Evolutionary conservation across 2,888 invertebrate genomes (phyloP).

Genomic region (Philhelius pedissequus): DNA sequence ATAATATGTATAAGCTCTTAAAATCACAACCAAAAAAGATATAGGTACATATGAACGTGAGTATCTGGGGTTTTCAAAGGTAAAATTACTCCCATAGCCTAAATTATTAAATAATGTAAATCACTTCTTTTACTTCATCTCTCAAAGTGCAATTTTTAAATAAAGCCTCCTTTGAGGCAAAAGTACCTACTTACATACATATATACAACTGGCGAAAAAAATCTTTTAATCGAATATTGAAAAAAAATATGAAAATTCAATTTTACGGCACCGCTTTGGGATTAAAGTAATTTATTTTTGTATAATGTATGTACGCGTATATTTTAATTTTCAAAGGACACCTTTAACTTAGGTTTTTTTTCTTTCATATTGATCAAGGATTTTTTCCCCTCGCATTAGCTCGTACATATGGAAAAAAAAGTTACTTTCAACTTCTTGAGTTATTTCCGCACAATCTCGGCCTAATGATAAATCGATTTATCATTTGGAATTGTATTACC

Average conservation of each 20-base stretch:
- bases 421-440: background rate
- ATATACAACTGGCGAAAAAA: no score
- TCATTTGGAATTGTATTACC: conserved; percentile 6
- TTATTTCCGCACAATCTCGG: background rate
- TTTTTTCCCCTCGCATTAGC: background rate
- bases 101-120: no score
- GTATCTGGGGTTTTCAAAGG: no score
- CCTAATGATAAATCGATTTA: conserved; percentile 29
- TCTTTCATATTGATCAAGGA: background rate
- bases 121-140: no score
- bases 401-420: background rate
- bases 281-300: conserved; percentile 1
- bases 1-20: no score
- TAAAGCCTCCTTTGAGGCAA: no score
- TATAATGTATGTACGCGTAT: background rate
- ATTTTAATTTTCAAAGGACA: conserved; percentile 1
- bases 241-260: conserved; percentile 16
- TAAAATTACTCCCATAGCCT: no score
- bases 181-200: no score
- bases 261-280: background rate
- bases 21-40: no score
- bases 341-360: background rate
- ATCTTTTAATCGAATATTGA: background rate
- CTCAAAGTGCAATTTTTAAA: no score
- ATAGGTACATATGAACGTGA: no score